Conservation (phyloP, 2,797 vertebrate genomes). For the Dallia pectoralis region DNA sequence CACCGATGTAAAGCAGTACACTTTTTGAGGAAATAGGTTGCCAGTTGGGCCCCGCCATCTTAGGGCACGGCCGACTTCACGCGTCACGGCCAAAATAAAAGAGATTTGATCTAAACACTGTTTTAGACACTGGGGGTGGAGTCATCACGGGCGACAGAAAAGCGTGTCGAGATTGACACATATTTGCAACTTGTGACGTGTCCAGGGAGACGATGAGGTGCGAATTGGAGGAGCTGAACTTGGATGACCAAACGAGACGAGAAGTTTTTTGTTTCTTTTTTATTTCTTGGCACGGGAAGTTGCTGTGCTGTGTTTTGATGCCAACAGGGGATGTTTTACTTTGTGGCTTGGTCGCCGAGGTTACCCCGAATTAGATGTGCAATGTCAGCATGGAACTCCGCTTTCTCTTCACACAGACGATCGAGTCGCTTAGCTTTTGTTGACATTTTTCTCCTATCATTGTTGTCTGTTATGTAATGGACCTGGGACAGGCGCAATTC, state of each 20-base stretch:
- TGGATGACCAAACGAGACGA: not conserved
- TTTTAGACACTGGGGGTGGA: not conserved
- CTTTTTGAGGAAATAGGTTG: not conserved
- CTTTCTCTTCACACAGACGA: not conserved
- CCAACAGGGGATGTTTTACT: not conserved
- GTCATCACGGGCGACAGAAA: not conserved
- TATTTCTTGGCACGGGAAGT: conserved; percentile 1
- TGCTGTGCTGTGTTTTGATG: not conserved
- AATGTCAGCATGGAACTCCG: not conserved
- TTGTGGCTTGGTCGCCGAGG: not conserved
- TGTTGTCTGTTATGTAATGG: conserved; percentile 1
- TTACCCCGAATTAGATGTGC: conserved; percentile 1
- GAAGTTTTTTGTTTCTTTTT: not conserved
- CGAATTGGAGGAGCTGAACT: not conserved
- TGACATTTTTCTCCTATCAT: not conserved
- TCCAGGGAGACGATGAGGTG: not conserved
- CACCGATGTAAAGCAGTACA: not conserved
- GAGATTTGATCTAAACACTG: not conserved
- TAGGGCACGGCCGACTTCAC: not conserved
- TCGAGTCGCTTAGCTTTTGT: not conserved
- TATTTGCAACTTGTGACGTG: not conserved
- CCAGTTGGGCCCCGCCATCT: not conserved
- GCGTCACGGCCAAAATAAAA: not conserved
- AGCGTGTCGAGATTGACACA: not conserved
- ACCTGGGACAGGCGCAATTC: not conserved